A percentile compares a stretch with the other conserved stretches of the same genome.
Conservation (phyloP, 2,113 vertebrate species). For the Oryzias celebensis region DNA sequence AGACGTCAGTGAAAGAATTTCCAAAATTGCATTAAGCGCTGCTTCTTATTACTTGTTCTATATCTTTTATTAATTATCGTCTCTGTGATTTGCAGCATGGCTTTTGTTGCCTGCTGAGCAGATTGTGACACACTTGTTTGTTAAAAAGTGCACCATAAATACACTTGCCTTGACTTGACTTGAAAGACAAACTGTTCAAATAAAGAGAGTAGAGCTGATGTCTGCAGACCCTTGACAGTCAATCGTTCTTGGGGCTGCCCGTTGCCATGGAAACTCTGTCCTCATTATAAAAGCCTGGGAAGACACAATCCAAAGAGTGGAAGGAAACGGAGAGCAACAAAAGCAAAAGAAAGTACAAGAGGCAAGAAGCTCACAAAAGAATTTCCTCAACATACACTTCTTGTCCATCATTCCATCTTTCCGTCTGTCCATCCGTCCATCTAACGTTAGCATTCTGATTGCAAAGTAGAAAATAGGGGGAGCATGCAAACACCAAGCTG, state of each 20-base stretch:
- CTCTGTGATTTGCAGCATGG: background rate
- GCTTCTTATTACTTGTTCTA: background rate
- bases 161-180: constrained; percentile 16
- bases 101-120: constrained; percentile 13
- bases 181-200: constrained; percentile 27
- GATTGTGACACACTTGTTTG: constrained; percentile 18
- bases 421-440: too few relatives aligned
- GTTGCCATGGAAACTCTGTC: constrained; percentile 44
- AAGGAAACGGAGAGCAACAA: background rate
- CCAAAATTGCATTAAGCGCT: background rate
- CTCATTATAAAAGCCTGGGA: constrained; percentile 39
- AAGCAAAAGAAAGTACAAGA: background rate
- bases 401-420: too few relatives aligned
- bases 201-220: constrained; percentile 14
- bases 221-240: constrained; percentile 30
- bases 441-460: too few relatives aligned
- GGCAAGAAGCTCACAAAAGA: background rate
- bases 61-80: constrained; percentile 14
- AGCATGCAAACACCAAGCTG: too few relatives aligned
- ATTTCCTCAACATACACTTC: too few relatives aligned
- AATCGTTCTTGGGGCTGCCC: constrained; percentile 16
- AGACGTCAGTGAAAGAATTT: background rate
- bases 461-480: too few relatives aligned
- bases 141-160: constrained; percentile 29
- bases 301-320: constrained; percentile 6